Evolutionary conservation across 2,113 vertebrate species (phyloP).

Genomic region (Protomyctophum bolini): DNA sequence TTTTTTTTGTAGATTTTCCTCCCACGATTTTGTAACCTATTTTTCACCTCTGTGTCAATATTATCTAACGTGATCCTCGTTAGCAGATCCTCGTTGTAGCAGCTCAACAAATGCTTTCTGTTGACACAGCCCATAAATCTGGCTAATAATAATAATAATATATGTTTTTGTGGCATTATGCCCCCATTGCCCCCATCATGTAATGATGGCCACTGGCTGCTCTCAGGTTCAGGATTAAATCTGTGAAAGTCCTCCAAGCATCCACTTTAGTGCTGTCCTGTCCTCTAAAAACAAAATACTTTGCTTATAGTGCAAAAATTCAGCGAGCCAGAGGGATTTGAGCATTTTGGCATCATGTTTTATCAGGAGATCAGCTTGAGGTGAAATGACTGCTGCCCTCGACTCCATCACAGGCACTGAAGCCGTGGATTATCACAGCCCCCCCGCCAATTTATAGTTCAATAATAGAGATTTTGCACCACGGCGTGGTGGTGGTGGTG

Average conservation of each 20-base stretch:
- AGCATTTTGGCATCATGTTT: slow-evolving; percentile 66
- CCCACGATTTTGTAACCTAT: too few relatives aligned
- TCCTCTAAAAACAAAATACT: slow-evolving; percentile 68
- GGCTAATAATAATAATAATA: too few relatives aligned
- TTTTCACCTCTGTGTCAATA: too few relatives aligned
- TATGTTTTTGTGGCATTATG: too few relatives aligned
- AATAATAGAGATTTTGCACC: too few relatives aligned
- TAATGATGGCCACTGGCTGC: slow-evolving; percentile 67
- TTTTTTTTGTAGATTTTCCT: too few relatives aligned
- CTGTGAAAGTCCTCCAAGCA: slow-evolving; percentile 75
- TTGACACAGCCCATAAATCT: too few relatives aligned
- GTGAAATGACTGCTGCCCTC: slow-evolving; percentile 69
- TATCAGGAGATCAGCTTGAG: slow-evolving; percentile 68
- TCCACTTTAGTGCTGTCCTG: slow-evolving; percentile 72
- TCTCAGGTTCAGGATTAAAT: slow-evolving; percentile 70
- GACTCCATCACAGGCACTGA: slow-evolving; percentile 60
- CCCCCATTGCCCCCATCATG: slow-evolving; percentile 56
- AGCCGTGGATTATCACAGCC: slow-evolving; percentile 61
- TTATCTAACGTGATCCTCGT: too few relatives aligned
- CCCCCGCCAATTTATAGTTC: neutral
- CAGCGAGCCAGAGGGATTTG: slow-evolving; percentile 62
- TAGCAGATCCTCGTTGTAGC: too few relatives aligned
- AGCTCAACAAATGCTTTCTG: too few relatives aligned
- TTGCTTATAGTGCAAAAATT: slow-evolving; percentile 51
- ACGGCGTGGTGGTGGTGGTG: too few relatives aligned